These are phyloP conservation scores for Hoplodrina ambigua DNA, from an alignment of 2,888 invertebrate species.

Conservation along the genomic window DNA sequence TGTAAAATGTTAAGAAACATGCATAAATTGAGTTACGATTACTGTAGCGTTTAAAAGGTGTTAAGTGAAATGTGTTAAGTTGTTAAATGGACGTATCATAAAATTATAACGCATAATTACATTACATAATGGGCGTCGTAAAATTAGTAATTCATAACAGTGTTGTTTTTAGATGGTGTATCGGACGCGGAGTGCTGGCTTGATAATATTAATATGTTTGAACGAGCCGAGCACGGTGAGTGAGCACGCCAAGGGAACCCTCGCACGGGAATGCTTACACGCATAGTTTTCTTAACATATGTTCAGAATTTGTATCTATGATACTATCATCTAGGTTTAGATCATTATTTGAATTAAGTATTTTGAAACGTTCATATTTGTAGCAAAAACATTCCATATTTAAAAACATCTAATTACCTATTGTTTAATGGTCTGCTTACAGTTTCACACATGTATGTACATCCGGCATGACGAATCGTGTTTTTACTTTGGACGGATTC, in stretches of 20 bases:
- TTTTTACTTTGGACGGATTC: no score
- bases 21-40: slow-evolving; percentile 62
- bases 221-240: slow-evolving; percentile 76
- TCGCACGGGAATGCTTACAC: slow-evolving; percentile 43
- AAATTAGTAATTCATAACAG: slow-evolving; percentile 88
- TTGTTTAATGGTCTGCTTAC: no score
- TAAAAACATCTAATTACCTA: no score
- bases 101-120: slow-evolving; percentile 84
- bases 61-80: slow-evolving; percentile 76
- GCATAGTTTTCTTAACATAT: slow-evolving; percentile 45
- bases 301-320: slow-evolving; percentile 39
- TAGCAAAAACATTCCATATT: no score
- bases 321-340: slow-evolving; percentile 17
- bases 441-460: no score
- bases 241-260: slow-evolving; percentile 68
- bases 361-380: not conserved
- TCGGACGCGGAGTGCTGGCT: slow-evolving; percentile 76
- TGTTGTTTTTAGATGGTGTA: slow-evolving; percentile 88
- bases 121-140: slow-evolving; percentile 78
- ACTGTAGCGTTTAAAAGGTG: slow-evolving; percentile 60
- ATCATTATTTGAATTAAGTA: slow-evolving; percentile 16
- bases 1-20: slow-evolving; percentile 60
- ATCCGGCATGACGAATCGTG: no score
- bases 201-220: slow-evolving; percentile 86
- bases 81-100: slow-evolving; percentile 82